A percentile compares a stretch with the other conserved stretches of the same genome.
phyloP scores from a whole-genome alignment of 2,888 invertebrate genomes.

The Psococerastis gibbosa region DNA sequence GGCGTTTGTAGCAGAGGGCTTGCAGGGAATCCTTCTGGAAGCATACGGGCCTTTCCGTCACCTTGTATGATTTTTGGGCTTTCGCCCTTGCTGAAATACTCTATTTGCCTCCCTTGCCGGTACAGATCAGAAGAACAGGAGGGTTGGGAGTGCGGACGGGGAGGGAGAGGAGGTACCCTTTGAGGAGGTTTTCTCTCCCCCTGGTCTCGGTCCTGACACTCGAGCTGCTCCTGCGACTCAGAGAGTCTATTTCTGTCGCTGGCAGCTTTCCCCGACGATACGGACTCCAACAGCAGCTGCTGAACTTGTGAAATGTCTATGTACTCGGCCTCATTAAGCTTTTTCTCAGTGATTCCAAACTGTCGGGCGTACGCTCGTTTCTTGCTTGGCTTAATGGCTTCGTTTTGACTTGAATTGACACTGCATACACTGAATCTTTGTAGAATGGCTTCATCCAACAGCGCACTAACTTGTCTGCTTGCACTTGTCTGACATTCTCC shows the following conservation, averaged over 20 bases:
- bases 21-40: not conserved
- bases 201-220: constrained; percentile 21
- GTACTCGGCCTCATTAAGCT: constrained; percentile 40
- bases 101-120: constrained; percentile 2
- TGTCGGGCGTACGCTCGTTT: constrained; percentile 5
- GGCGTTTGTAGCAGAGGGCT: constrained; percentile 2
- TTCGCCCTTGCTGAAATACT: constrained; percentile 3
- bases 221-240: constrained; percentile 17
- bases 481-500: not conserved
- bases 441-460: constrained; percentile 4
- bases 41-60: not conserved
- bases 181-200: constrained; percentile 9
- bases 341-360: constrained; percentile 20
- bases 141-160: constrained; percentile 19
- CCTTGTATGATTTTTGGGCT: not conserved
- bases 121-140: not conserved
- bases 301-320: constrained; percentile 71
- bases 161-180: constrained; percentile 17
- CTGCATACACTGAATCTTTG: constrained; percentile 5
- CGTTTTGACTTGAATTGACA: not conserved
- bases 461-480: too few relatives aligned
- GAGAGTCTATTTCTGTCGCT: constrained; percentile 17
- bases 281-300: constrained; percentile 43
- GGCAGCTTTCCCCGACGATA: constrained; percentile 22
- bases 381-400: not conserved